Conservation (phyloP, 2,113 vertebrate genomes). For the Salvelinus fontinalis region DNA sequence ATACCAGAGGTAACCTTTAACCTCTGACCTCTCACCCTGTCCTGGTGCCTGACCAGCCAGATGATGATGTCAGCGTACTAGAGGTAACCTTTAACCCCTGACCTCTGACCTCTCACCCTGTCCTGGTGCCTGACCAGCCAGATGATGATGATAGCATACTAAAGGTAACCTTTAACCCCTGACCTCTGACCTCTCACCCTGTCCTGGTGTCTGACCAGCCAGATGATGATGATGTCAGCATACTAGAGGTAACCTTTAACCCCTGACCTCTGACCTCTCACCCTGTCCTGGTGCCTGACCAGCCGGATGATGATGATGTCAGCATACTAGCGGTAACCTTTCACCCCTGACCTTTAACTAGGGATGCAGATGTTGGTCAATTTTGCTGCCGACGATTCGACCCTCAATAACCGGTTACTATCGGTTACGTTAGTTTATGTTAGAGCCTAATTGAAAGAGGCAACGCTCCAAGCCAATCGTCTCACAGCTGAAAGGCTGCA, state of each 20-base stretch:
- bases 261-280: not conserved
- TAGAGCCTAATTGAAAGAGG: too few relatives aligned
- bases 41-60: not conserved
- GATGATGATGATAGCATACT: too few relatives aligned
- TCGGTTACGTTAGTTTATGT: too few relatives aligned
- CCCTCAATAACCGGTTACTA: too few relatives aligned
- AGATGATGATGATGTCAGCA: not conserved
- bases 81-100: not conserved
- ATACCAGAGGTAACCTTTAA: not conserved
- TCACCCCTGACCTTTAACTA: not conserved
- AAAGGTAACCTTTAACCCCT: too few relatives aligned
- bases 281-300: not conserved
- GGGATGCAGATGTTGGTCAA: not conserved
- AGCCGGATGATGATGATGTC: not conserved
- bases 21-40: not conserved
- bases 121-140: not conserved
- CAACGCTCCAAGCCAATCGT: too few relatives aligned
- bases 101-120: not conserved
- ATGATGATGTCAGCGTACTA: not conserved
- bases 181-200: too few relatives aligned
- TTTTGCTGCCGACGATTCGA: too few relatives aligned
- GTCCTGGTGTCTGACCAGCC: too few relatives aligned
- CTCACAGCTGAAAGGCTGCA: too few relatives aligned
- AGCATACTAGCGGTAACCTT: not conserved
- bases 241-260: not conserved